Percentiles rank a stretch among this genome's conserved stretches.
phyloP scores from a whole-genome alignment of 2,113 vertebrate species.

The Ptychochromis oligacanthus region DNA sequence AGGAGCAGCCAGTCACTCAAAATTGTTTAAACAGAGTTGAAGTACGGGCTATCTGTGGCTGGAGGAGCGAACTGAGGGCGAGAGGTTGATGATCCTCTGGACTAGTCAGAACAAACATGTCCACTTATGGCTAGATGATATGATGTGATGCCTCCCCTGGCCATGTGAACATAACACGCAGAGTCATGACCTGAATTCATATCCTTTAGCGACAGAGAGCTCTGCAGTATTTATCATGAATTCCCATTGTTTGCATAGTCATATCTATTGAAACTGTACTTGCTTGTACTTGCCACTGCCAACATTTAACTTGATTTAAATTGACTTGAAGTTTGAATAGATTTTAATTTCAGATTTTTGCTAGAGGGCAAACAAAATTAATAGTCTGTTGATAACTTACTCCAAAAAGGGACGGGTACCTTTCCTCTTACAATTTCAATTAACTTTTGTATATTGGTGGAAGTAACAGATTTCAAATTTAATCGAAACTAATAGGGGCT shows the following conservation, averaged over 20 bases:
- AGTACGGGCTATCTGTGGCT: constrained; percentile 35
- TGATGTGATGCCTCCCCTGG: constrained; percentile 59
- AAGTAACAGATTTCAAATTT: constrained; percentile 50
- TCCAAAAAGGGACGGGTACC: constrained; percentile 7
- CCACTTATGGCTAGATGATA: constrained; percentile 55
- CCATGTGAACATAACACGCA: constrained; percentile 48
- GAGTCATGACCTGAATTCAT: constrained; percentile 53
- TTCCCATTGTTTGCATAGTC: constrained; percentile 24
- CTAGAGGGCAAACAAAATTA: constrained; percentile 16
- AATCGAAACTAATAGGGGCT: constrained; percentile 41
- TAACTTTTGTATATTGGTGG: constrained; percentile 28
- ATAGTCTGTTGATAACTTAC: constrained; percentile 21
- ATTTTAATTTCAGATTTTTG: constrained; percentile 52
- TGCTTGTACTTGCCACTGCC: neutral
- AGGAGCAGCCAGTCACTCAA: constrained; percentile 56
- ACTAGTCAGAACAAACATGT: constrained; percentile 67
- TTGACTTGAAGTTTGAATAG: constrained; percentile 36
- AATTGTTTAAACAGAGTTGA: constrained; percentile 59
- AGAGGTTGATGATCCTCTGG: constrained; percentile 53
- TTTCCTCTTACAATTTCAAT: constrained; percentile 47
- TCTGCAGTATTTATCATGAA: constrained; percentile 32
- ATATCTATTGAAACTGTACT: constrained; percentile 1
- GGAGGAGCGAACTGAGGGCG: constrained; percentile 1
- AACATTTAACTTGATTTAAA: constrained; percentile 42
- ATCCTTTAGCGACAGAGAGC: constrained; percentile 24